phyloP scores from a whole-genome alignment of 2,797 vertebrate species.

The Epinephelus coioides region DNA sequence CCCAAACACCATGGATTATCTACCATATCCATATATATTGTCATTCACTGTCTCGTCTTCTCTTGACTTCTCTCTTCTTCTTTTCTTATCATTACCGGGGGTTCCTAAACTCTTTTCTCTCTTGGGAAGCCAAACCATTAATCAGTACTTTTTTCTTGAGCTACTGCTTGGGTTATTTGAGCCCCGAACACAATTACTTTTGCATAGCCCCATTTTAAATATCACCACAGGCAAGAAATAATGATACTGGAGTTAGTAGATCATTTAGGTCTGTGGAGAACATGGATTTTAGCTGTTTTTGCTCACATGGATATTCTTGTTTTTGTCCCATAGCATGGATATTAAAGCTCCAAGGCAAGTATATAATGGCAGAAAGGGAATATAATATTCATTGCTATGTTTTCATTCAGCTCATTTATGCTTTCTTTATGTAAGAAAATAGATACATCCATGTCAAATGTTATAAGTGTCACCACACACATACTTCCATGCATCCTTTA shows the following conservation, averaged over 20 bases:
- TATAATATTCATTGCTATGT: no score
- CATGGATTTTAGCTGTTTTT: not conserved
- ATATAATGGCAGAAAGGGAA: no score
- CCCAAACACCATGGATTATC: not conserved
- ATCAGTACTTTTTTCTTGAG: constrained; percentile 9
- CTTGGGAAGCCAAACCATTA: not conserved
- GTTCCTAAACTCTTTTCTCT: not conserved
- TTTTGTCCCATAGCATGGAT: not conserved
- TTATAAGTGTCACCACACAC: no score
- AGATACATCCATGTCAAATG: no score
- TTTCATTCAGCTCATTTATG: no score
- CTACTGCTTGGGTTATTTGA: constrained; percentile 3
- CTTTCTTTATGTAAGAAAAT: no score
- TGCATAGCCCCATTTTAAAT: constrained; percentile 3
- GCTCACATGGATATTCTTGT: not conserved
- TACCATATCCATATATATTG: not conserved
- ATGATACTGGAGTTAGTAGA: not conserved
- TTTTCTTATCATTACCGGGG: not conserved
- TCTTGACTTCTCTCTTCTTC: not conserved
- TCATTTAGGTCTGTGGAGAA: not conserved
- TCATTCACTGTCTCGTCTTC: not conserved
- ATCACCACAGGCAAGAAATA: not conserved
- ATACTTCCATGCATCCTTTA: no score
- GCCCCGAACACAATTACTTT: not conserved
- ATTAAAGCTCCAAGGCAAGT: not conserved